These are phyloP conservation scores for Laupala kohalensis DNA, from an alignment of 1,140 invertebrate genomes.

Conservation along the genomic window DNA sequence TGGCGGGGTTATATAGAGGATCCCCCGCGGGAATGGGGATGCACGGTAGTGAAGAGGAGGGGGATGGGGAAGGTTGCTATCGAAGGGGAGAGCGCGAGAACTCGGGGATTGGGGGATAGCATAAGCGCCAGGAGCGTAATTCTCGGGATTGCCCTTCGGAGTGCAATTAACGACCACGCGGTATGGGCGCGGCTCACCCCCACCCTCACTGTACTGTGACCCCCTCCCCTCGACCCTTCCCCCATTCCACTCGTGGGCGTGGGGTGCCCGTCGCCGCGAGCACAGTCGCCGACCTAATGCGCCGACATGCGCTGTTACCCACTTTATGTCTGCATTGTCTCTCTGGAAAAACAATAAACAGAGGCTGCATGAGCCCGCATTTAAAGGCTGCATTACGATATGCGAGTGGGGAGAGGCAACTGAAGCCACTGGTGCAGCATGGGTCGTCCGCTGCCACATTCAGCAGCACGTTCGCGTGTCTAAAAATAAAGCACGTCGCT, in stretches of 20 bases:
- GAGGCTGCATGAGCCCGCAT: background rate
- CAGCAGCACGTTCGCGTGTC: background rate
- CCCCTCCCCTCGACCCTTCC: too few species aligned
- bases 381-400: background rate
- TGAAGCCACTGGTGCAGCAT: background rate
- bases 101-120: too few species aligned
- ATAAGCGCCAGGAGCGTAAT: background rate
- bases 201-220: background rate
- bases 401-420: background rate
- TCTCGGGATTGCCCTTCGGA: background rate
- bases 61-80: too few species aligned
- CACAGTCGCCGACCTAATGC: background rate
- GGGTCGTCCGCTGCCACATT: background rate
- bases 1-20: too few species aligned
- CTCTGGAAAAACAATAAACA: background rate
- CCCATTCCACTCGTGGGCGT: too few species aligned
- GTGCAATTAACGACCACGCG: background rate
- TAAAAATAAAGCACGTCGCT: too few species aligned
- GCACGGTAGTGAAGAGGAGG: too few species aligned
- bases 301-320: background rate
- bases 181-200: background rate
- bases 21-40: too few species aligned
- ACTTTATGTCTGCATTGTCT: background rate
- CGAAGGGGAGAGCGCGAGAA: background rate
- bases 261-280: too few species aligned